phyloP scores from a whole-genome alignment of 2,797 vertebrate genomes.

The Sebastes flavidus region DNA sequence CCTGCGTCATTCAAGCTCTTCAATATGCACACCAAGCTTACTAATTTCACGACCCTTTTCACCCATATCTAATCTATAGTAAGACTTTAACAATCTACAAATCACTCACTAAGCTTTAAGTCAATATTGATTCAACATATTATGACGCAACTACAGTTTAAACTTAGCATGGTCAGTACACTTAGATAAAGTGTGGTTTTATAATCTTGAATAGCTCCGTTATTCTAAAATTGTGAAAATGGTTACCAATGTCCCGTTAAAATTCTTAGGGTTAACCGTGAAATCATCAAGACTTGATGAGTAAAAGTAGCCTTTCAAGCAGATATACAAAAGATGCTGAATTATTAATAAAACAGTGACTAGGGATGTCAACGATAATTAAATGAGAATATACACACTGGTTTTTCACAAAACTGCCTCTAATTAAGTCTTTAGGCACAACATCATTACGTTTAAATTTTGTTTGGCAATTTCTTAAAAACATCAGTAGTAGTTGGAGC shows the following conservation, averaged over 20 bases:
- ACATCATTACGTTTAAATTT: background rate
- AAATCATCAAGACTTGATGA: background rate
- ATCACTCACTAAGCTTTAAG: background rate
- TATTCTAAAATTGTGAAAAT: background rate
- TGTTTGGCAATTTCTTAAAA: background rate
- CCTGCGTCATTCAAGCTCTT: conserved; percentile 32
- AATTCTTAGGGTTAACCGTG: background rate
- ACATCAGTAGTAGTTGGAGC: too few species aligned
- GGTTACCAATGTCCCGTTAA: background rate
- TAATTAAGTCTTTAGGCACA: background rate
- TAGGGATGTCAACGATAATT: background rate
- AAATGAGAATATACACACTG: background rate
- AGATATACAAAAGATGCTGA: background rate
- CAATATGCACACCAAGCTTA: background rate
- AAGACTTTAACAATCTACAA: background rate
- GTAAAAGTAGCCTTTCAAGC: background rate
- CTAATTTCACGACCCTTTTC: background rate
- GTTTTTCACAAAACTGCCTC: too few species aligned
- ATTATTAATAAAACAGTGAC: background rate
- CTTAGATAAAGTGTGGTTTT: background rate
- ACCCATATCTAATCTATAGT: background rate
- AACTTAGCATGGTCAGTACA: background rate
- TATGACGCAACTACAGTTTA: background rate
- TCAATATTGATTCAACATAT: background rate
- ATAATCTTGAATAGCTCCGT: background rate